Conservation (phyloP, 1,140 invertebrate species). For the Laupala kohalensis region DNA sequence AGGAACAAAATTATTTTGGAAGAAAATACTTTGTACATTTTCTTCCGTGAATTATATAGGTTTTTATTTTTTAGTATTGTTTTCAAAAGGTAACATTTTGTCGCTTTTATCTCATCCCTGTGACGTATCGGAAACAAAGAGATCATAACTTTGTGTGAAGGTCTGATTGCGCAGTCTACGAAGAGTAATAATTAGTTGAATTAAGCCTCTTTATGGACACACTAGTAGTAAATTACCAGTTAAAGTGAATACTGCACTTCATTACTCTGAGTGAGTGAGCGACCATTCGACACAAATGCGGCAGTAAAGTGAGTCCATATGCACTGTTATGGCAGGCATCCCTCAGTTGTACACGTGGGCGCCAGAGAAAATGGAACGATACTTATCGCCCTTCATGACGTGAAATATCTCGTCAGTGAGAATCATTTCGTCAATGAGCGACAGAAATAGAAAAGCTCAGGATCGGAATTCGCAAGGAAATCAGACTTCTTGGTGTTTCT, state of each 20-base stretch:
- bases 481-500: too few species aligned
- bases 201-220: background rate
- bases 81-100: too few species aligned
- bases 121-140: background rate
- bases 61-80: too few species aligned
- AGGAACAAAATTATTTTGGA: too few species aligned
- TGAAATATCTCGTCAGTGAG: background rate
- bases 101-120: too few species aligned
- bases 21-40: too few species aligned
- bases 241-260: background rate
- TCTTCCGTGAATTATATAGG: too few species aligned
- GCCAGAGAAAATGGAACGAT: background rate
- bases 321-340: background rate
- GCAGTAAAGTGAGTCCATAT: background rate
- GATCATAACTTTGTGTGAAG: background rate
- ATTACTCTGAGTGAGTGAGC: background rate
- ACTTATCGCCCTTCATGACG: background rate
- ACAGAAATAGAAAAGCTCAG: too few species aligned
- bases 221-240: background rate
- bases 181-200: background rate
- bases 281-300: background rate
- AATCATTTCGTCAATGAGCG: too few species aligned
- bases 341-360: background rate
- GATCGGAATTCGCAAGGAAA: too few species aligned
- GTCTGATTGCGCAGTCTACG: background rate